Percentiles rank a stretch among this genome's conserved stretches.
phyloP scores from a whole-genome alignment of 2,888 invertebrate species.

The Lagria hirta region DNA sequence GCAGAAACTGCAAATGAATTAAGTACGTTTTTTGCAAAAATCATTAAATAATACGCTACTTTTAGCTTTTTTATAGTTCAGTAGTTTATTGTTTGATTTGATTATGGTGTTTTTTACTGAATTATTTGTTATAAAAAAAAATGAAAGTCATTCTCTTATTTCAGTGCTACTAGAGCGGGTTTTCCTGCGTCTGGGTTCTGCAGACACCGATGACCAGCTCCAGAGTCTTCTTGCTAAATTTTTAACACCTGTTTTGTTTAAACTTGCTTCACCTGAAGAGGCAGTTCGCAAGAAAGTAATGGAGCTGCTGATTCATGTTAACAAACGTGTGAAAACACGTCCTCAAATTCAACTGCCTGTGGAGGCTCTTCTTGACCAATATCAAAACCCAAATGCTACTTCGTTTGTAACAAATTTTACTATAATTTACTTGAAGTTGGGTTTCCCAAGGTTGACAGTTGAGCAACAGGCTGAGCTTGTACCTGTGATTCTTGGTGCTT shows the following conservation, averaged over 20 bases:
- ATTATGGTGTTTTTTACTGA: neutral
- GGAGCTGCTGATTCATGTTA: conserved; percentile 89
- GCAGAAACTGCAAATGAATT: conserved; percentile 35
- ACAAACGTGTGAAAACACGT: conserved; percentile 84
- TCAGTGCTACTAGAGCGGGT: conserved; percentile 86
- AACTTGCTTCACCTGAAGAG: conserved; percentile 84
- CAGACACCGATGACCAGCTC: conserved; percentile 86
- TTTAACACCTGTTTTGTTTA: conserved; percentile 85
- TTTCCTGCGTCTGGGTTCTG: conserved; percentile 82
- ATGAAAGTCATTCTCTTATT: conserved; percentile 32
- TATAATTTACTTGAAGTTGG: conserved; percentile 91
- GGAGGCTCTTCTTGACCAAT: conserved; percentile 77
- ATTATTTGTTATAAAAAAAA: neutral
- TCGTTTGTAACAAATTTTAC: conserved; percentile 88
- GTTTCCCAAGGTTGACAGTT: conserved; percentile 77
- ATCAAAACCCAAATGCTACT: conserved; percentile 74
- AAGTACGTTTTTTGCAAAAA: conserved; percentile 27
- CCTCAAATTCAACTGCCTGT: conserved; percentile 84
- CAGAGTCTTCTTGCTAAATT: conserved; percentile 80
- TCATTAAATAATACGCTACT: conserved; percentile 3
- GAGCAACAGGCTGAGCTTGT: conserved; percentile 75
- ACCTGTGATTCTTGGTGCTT: conserved; percentile 72
- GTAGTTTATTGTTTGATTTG: too few species aligned
- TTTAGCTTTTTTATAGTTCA: too few species aligned
- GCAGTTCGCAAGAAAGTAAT: conserved; percentile 77